A percentile compares a stretch with the other conserved stretches of the same genome.
These are phyloP conservation scores for Gnathonemus echidnorhynchus DNA, from an alignment of 2,113 vertebrate genomes.

Conservation along the genomic window DNA sequence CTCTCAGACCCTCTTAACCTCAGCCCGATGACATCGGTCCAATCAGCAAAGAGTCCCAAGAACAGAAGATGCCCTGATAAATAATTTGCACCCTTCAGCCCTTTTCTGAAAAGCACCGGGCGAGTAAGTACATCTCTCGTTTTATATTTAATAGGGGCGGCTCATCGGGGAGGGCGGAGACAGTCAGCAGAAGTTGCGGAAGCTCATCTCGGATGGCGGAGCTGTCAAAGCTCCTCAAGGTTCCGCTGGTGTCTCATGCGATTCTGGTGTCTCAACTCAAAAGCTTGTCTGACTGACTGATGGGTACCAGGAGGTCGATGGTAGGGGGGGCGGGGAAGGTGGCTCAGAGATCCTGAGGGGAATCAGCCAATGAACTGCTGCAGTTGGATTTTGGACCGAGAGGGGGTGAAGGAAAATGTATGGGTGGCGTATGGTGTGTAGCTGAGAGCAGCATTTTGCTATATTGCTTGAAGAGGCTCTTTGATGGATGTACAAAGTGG, in stretches of 20 bases:
- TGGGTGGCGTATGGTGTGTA: not conserved
- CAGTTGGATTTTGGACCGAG: not conserved
- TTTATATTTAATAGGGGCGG: slow-evolving; percentile 14
- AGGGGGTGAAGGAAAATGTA: not conserved
- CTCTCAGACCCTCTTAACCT: slow-evolving; percentile 19
- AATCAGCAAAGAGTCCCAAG: not conserved
- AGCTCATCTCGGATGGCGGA: not conserved
- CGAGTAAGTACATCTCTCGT: not conserved
- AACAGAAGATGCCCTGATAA: slow-evolving; percentile 12
- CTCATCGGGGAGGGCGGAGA: not conserved
- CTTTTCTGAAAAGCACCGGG: not conserved
- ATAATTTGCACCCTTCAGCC: slow-evolving; percentile 12
- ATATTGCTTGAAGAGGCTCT: not conserved
- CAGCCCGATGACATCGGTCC: slow-evolving; percentile 11
- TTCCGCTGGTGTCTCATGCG: not conserved
- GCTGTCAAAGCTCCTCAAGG: not conserved
- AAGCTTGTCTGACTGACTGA: not conserved
- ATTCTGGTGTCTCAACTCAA: not conserved
- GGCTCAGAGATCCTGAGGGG: not conserved
- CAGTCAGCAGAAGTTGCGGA: not conserved
- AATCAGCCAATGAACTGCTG: not conserved
- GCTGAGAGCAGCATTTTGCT: not conserved
- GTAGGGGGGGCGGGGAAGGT: not conserved
- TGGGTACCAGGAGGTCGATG: not conserved
- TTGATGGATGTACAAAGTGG: not conserved